Base-by-base conservation (phyloP, 2,113 vertebrate species). In the Lophochroa leadbeateri region DNA sequence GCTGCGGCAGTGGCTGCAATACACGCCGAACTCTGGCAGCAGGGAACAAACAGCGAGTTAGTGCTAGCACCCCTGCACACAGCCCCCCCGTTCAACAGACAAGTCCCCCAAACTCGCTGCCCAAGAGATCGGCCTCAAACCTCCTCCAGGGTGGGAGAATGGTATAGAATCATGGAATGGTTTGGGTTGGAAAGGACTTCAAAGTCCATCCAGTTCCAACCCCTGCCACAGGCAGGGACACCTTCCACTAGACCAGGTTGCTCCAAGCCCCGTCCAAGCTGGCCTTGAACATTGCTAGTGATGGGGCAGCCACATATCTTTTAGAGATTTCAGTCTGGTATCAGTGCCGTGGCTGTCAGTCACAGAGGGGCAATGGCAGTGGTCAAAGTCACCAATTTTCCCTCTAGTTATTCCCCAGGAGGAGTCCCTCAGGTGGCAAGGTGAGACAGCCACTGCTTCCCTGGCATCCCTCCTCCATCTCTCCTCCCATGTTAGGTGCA, bases 1-100 rank as follows among this genome's bases (percentile, higher is more conserved):
- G 3, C 98, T 99, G 92, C 99, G 99, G 69, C 99, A 99, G 98
- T 99, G 99, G 74, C 99, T 99, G 98, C 99, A 99, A 98, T 99
- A 99, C 71, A 99, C 98, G 0, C 99, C 99, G 0, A 99, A 99
- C 97, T 99, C 99, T 99, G 98, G 20, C 52, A 7, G 8, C 16
- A 39, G 87, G n/a, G 23, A 33, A 64, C 37, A 65, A 55, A 88
- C 0, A 1, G 13, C 69, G 2, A 57, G 3, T 95, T 4, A 96
- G 55, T 6, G 81, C 53, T 10, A 74, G 41, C 3, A 60, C 28
- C 21, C 33, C 31, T 4, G 61, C 18, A 10, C 1, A 7, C 31
- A 35, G 44, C 33, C 17, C 35, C 35, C 3, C 11, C 0, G 1
- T 19, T 13, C 6, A 3, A 80, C 13, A 41, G 23, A 23, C 9